Evolutionary conservation across 2,113 vertebrate genomes (phyloP).

Genomic region (Daboia siamensis): DNA sequence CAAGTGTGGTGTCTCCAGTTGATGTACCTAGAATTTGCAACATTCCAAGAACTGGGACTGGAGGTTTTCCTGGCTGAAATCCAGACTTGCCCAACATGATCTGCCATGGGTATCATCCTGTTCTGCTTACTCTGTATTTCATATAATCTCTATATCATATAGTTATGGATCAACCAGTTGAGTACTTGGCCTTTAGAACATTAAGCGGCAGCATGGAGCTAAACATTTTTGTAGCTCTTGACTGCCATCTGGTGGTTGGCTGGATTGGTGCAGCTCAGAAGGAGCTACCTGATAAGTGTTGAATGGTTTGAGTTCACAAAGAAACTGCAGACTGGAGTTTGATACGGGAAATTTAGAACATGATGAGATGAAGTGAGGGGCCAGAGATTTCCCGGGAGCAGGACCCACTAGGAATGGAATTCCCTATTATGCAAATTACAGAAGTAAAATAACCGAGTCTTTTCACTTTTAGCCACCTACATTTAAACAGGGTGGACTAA

Average conservation of each 20-base stretch:
- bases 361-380: background rate
- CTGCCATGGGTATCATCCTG: background rate
- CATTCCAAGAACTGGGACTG: background rate
- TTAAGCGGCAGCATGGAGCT: background rate
- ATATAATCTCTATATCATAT: background rate
- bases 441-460: background rate
- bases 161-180: background rate
- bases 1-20: background rate
- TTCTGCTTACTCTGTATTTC: background rate
- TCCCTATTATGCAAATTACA: background rate
- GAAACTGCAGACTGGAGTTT: background rate
- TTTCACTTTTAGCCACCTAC: background rate
- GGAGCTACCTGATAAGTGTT: background rate
- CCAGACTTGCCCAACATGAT: background rate
- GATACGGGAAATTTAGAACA: background rate
- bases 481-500: background rate
- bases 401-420: background rate
- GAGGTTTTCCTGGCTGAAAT: background rate
- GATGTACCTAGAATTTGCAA: background rate
- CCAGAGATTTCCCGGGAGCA: background rate
- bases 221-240: background rate
- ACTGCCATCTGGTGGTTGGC: background rate
- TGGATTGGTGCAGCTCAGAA: background rate
- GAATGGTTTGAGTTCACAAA: background rate
- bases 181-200: background rate